These are phyloP conservation scores for Drosophila subsilvestris DNA, from an alignment of 2,888 invertebrate genomes.

Conservation along the genomic window DNA sequence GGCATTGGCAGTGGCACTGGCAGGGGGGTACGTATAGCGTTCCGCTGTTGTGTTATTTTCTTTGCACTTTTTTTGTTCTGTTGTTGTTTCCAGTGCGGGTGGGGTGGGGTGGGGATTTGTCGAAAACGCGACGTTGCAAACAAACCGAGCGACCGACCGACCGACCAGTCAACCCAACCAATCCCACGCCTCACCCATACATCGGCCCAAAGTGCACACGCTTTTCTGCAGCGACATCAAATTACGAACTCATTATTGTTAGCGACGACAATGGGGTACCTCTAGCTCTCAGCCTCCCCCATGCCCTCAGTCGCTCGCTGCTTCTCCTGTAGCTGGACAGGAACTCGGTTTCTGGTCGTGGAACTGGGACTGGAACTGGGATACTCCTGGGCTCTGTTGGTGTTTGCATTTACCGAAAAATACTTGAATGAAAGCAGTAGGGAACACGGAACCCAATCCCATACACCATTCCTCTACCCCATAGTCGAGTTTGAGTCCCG, in stretches of 20 bases:
- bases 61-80: constrained; percentile 5
- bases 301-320: too few relatives aligned
- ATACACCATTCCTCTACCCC: background rate
- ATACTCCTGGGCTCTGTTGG: constrained; percentile 12
- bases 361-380: background rate
- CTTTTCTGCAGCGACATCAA: constrained; percentile 77
- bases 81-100: constrained; percentile 17
- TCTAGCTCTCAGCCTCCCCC: too few relatives aligned
- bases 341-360: background rate
- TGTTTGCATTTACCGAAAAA: constrained; percentile 59
- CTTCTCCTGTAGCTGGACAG: background rate
- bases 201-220: constrained; percentile 11
- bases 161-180: background rate
- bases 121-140: constrained; percentile 55
- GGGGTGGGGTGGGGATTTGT: background rate
- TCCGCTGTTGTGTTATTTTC: constrained; percentile 39
- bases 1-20: background rate
- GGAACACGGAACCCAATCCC: background rate
- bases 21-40: constrained; percentile 20
- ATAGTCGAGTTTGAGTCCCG: background rate
- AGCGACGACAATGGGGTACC: constrained; percentile 61
- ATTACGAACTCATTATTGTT: constrained; percentile 83
- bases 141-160: constrained; percentile 27
- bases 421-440: constrained; percentile 51
- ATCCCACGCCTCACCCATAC: background rate